Percentiles rank a stretch among this genome's conserved stretches.
phyloP scores from a whole-genome alignment of 2,888 invertebrate genomes.

The Limnephilus lunatus region DNA sequence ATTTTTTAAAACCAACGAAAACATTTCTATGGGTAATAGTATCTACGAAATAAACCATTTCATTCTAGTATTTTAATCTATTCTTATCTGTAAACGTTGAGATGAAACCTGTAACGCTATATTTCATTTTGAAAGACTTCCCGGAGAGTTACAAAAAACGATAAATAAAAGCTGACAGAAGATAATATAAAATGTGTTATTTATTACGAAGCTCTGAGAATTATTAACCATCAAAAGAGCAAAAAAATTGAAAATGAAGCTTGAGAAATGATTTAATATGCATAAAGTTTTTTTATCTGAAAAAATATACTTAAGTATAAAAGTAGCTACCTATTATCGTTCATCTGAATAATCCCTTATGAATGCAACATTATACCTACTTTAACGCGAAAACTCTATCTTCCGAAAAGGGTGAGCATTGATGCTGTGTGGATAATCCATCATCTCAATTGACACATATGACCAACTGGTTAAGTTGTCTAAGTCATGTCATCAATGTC shows the following conservation, averaged over 20 bases:
- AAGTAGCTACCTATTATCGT: background rate
- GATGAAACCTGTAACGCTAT: background rate
- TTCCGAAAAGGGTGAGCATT: background rate
- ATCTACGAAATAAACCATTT: no score
- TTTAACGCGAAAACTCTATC: background rate
- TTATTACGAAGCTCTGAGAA: background rate
- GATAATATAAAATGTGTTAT: background rate
- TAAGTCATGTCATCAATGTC: background rate
- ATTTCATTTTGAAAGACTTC: background rate
- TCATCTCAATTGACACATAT: background rate
- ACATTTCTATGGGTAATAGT: no score
- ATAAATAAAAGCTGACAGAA: background rate
- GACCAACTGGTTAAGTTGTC: background rate
- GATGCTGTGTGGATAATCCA: background rate
- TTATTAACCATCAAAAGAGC: background rate
- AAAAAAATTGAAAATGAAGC: background rate
- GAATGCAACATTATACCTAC: background rate
- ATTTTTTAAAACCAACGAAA: no score
- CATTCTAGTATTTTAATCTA: background rate
- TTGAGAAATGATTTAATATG: background rate
- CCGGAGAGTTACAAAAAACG: background rate
- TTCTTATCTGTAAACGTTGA: background rate
- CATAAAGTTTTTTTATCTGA: background rate
- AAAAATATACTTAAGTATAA: no score
- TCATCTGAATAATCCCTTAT: background rate